Base-by-base conservation (phyloP, 2,888 invertebrate species). In the Plagodis dolabraria region DNA sequence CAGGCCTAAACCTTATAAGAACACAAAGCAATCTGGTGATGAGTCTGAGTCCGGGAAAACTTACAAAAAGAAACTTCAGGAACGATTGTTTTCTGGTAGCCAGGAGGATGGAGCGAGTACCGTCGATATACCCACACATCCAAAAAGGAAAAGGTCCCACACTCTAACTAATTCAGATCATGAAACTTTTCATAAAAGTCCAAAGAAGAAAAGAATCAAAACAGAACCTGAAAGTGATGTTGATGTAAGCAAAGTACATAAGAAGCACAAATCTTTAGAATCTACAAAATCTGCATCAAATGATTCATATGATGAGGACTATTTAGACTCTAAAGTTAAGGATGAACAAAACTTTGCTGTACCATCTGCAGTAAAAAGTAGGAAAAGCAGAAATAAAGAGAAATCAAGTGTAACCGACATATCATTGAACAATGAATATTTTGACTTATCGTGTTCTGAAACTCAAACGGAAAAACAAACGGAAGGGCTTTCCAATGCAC, bases 181-280 rank as follows among this genome's bases (percentile, higher is more conserved):
- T 7, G 59, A 62, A 47, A 55, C 51, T 33, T 48, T 0, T 22
- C 22, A 22, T 43, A 53, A 40, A 7, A 59, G 65, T 57, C 67
- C 62, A 6, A 63, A 63, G 47, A 73, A 67, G 50, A 77, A 74
- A 53, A 61, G 68, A 34, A 71, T 83, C 33, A 83, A 83, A 69
- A 38, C 64, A 12, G 85, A 86, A 68, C 74, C 76, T 35, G 78
- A 80, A 35, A 85, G 80, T 75, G 85, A 85, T 49, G 47, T 68
- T 47, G 82, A 84, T 7, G 5, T n/a, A 10, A 64, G 53, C n/a
- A 75, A 71, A 60, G 42, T 2, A 10, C 79, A 75, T 49, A 73
- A 76, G 38, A 76, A 61, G 54, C 6, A 40, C 40, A 52, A 48
- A 56, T 46, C 42, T 45, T 11, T 7, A 11, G 34, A 53, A 7